A percentile compares a stretch with the other conserved stretches of the same genome.
Conservation (phyloP, 1,140 invertebrate species). For the Odontomachus brunneus region DNA sequence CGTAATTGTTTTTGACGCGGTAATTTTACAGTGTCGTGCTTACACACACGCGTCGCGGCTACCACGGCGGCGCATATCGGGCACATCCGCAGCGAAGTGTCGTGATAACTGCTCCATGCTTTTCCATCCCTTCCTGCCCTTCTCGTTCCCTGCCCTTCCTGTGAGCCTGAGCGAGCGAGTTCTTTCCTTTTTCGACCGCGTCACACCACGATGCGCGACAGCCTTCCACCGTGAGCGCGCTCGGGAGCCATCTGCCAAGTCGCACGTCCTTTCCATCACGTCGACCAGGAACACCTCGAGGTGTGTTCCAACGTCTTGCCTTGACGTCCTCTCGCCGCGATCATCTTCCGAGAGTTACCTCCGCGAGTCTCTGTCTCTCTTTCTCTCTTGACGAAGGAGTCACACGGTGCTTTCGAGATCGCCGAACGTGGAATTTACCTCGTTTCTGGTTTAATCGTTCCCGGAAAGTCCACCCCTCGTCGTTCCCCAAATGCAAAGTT, state of each 20-base stretch:
- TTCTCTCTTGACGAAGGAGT: constrained; percentile 1
- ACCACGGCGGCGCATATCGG: constrained; percentile 23
- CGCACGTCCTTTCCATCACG: constrained; percentile 67
- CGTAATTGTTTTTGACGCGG: constrained; percentile 85
- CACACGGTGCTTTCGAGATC: constrained; percentile 37
- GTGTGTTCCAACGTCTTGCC: constrained; percentile 53
- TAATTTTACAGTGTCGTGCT: constrained; percentile 86
- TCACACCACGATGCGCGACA: constrained; percentile 65
- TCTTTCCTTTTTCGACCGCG: constrained; percentile 65
- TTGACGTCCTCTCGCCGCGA: constrained; percentile 56
- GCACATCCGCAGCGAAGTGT: constrained; percentile 66
- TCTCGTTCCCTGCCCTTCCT: constrained; percentile 52
- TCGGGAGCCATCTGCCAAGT: constrained; percentile 76
- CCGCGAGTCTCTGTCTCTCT: not conserved
- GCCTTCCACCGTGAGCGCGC: constrained; percentile 52
- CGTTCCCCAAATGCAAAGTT: constrained; percentile 9
- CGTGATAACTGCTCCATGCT: constrained; percentile 78
- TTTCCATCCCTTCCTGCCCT: constrained; percentile 71
- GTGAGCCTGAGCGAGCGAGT: not conserved
- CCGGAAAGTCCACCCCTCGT: constrained; percentile 11
- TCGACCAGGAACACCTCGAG: constrained; percentile 70
- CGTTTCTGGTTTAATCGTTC: constrained; percentile 38
- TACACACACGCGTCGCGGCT: constrained; percentile 73
- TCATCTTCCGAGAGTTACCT: constrained; percentile 35
- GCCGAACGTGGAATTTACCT: constrained; percentile 29